These are phyloP conservation scores for Anoplopoma fimbria DNA, from an alignment of 2,113 vertebrate genomes.

Conservation along the genomic window DNA sequence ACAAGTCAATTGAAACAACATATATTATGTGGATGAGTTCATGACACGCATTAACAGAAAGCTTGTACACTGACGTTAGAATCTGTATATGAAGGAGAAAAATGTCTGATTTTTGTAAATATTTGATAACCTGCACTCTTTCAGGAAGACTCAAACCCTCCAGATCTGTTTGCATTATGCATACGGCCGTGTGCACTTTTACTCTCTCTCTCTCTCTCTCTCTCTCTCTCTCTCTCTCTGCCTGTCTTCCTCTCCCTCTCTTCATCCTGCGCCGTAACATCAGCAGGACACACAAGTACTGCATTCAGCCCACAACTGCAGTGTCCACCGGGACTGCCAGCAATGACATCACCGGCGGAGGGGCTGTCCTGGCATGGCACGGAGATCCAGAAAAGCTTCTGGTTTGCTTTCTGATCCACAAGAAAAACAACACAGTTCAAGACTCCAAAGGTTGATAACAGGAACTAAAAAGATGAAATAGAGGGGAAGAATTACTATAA, in stretches of 20 bases:
- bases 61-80: neutral
- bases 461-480: neutral
- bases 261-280: neutral
- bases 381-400: conserved; percentile 40
- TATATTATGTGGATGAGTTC: neutral
- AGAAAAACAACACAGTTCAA: neutral
- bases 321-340: conserved; percentile 43
- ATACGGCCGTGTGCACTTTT: conserved; percentile 17
- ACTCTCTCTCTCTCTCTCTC: neutral
- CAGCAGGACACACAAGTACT: neutral
- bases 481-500: neutral
- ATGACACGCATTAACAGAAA: neutral
- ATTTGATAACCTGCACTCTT: conserved; percentile 39
- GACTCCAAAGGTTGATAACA: neutral
- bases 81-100: neutral
- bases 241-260: neutral
- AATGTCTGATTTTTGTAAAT: conserved; percentile 38
- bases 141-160: neutral
- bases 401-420: conserved; percentile 13
- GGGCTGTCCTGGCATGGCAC: conserved; percentile 40
- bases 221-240: neutral
- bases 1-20: neutral
- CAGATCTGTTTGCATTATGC: conserved; percentile 40
- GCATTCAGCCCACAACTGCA: conserved; percentile 48
- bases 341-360: conserved; percentile 42